A percentile compares a stretch with the other conserved stretches of the same genome.
Evolutionary conservation across 2,113 vertebrate species (phyloP).

Genomic region (Thymallus thymallus): DNA sequence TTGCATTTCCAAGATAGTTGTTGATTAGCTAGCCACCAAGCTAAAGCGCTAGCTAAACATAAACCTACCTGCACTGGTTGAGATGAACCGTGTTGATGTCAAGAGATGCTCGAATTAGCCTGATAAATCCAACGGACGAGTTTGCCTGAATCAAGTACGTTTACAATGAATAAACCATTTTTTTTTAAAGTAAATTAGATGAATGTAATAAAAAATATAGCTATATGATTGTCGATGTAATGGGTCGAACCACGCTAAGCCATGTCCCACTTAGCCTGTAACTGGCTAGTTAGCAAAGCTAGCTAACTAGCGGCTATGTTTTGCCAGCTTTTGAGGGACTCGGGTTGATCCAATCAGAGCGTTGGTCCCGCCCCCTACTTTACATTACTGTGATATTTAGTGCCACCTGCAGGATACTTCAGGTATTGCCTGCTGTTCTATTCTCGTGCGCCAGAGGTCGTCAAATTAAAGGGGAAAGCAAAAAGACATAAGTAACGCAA

Average conservation of each 20-base stretch:
- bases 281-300: slow-evolving; percentile 35
- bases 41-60: slow-evolving; percentile 6
- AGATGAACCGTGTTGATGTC: slow-evolving; percentile 34
- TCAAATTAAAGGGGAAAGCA: no score
- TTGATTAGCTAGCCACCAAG: not conserved
- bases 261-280: slow-evolving; percentile 27
- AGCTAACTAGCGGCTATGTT: not conserved
- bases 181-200: no score
- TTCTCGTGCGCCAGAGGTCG: no score
- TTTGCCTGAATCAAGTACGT: slow-evolving; percentile 49
- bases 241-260: slow-evolving; percentile 38
- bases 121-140: slow-evolving; percentile 40
- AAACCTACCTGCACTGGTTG: slow-evolving; percentile 50
- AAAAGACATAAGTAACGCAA: no score
- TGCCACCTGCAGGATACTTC: slow-evolving; percentile 15
- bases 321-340: slow-evolving; percentile 54
- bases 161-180: not conserved
- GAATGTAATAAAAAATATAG: no score
- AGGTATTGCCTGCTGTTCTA: no score
- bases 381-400: slow-evolving; percentile 5
- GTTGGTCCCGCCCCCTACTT: slow-evolving; percentile 6
- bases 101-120: slow-evolving; percentile 39
- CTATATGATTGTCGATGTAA: not conserved
- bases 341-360: slow-evolving; percentile 32
- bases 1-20: not conserved